Evolutionary conservation across 2,113 vertebrate genomes (phyloP).

Genomic region (Oreochromis niloticus): DNA sequence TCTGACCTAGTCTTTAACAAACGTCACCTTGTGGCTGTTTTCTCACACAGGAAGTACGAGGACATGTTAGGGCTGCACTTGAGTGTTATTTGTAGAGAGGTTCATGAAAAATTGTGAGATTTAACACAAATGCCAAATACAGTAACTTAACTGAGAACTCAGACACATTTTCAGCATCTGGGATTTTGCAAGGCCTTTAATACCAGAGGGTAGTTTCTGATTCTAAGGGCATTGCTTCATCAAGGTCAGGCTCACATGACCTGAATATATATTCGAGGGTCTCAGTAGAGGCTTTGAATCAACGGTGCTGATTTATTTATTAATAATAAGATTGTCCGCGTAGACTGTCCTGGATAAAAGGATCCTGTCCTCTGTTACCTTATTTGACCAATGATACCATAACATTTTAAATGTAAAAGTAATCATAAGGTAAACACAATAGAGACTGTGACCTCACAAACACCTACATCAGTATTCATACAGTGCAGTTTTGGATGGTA

Average conservation of each 20-base stretch:
- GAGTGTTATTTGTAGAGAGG: not conserved
- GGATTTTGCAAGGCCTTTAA: not conserved
- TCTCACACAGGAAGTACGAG: not conserved
- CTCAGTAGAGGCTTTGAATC: not conserved
- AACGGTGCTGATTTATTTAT: not conserved
- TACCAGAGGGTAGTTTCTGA: not conserved
- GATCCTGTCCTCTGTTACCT: not conserved
- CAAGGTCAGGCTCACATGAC: accelerated
- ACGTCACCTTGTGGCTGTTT: slow-evolving; percentile 15
- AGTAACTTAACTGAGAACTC: not conserved
- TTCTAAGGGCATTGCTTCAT: not conserved
- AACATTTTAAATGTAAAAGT: not conserved
- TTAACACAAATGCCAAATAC: not conserved
- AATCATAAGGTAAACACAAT: not conserved
- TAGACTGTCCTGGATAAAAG: not conserved
- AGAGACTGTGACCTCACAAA: not conserved
- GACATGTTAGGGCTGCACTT: not conserved
- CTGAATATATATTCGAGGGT: not conserved
- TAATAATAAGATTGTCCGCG: accelerated
- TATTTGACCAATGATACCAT: not conserved
- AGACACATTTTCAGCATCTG: not conserved
- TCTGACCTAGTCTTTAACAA: not conserved
- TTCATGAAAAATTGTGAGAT: not conserved
- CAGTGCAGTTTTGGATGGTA: no score
- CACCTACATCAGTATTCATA: not conserved